Base-by-base conservation (phyloP, 2,113 vertebrate species). In the Rhinoptilus africanus region DNA sequence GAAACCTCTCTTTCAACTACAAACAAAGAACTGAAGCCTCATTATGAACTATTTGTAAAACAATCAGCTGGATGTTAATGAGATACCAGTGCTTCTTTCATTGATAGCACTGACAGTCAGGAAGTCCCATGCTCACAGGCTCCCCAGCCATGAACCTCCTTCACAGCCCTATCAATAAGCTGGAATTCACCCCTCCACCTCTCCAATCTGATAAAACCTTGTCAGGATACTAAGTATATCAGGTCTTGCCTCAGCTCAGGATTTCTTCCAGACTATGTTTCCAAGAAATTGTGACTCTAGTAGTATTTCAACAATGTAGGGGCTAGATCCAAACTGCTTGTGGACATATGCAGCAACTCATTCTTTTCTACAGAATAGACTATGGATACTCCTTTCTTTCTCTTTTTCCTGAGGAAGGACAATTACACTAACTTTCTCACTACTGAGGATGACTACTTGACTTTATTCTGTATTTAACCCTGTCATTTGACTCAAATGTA, bases 111-210 rank as follows among this genome's bases (percentile, higher is more conserved):
- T 43, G 19, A 53, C 19, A n/a, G 10, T 18, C 30, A 56, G 57
- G 26, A 85, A 35, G 8, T 56, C 35, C 8, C 30, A 50, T 50
- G 27, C 30, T 76, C 23, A 51, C 18, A 48, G 2, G 0, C 7
- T 56, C 3, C 5, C 34, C 21, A 76, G 3, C 2, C 1, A 30
- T 12, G 10, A 1, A 0, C 2, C 19, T 62, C n/a, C 43, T 66
- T 63, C 62, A 60, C 0, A 54, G 35, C 6, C 1, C 8, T 50
- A 3, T 43, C 28, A 43, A 1, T 37, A 34, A 84, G 26, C 21
- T 56, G 39, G 48, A 94, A 51, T 76, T 83, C 26, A 73, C 4
- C 6, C 34, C 5, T 75, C 7, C 14, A 45, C 16, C 21, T 48
- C 12, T 39, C 12, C 21, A 80, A 2, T 57, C 80, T 53, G 37